A percentile compares a stretch with the other conserved stretches of the same genome.
phyloP scores from a whole-genome alignment of 2,888 invertebrate genomes.

The Halocaridina rubra region DNA sequence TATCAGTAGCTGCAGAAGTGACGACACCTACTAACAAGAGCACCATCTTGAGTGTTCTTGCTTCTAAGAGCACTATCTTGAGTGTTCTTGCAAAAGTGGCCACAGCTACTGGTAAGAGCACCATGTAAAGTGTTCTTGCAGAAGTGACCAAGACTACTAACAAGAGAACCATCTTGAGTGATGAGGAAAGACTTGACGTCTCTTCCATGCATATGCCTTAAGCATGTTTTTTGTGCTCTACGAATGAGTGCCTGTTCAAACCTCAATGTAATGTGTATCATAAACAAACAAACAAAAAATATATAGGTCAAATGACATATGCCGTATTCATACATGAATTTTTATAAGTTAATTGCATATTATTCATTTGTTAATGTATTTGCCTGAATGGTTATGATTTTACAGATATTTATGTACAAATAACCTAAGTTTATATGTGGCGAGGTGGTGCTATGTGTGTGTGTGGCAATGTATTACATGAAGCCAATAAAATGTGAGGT shows the following conservation, averaged over 20 bases:
- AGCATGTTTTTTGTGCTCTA: slow-evolving; percentile 1
- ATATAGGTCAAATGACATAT: slow-evolving; percentile 33
- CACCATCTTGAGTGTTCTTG: too few relatives aligned
- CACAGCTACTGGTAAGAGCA: too few relatives aligned
- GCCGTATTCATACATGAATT: slow-evolving; percentile 14
- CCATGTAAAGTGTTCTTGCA: too few relatives aligned
- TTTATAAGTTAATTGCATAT: neutral
- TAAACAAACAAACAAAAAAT: slow-evolving; percentile 21
- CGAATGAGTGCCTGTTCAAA: slow-evolving; percentile 48
- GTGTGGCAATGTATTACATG: slow-evolving; percentile 50
- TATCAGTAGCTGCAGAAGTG: too few relatives aligned
- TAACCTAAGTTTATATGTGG: slow-evolving; percentile 58
- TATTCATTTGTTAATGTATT: slow-evolving; percentile 40
- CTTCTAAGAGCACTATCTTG: too few relatives aligned
- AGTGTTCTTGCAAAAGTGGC: too few relatives aligned
- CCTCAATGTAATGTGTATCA: slow-evolving; percentile 46
- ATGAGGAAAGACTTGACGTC: neutral
- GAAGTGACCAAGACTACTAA: too few relatives aligned
- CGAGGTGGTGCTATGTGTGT: slow-evolving; percentile 55
- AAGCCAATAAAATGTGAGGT: slow-evolving; percentile 56
- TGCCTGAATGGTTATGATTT: slow-evolving; percentile 53
- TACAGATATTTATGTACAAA: slow-evolving; percentile 57
- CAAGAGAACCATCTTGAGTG: too few relatives aligned
- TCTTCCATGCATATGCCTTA: neutral
- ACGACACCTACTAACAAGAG: too few relatives aligned